Percentiles rank a stretch among this genome's conserved stretches.
phyloP scores from a whole-genome alignment of 2,888 invertebrate genomes.

The Ischnus inquisitorius region DNA sequence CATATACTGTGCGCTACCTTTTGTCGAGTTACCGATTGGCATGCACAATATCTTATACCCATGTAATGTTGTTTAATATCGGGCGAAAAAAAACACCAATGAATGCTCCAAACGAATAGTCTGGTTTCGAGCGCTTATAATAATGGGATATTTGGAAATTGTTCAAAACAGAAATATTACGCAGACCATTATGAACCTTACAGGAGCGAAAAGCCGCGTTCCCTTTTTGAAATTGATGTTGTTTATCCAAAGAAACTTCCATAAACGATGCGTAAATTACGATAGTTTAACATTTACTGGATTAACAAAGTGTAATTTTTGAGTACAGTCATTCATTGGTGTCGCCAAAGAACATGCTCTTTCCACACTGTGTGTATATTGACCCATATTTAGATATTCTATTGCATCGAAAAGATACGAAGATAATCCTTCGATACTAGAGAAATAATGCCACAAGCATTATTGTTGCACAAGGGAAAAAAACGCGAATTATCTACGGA shows the following conservation, averaged over 20 bases:
- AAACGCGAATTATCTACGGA: background rate
- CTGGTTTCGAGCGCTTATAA: background rate
- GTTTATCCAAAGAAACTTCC: background rate
- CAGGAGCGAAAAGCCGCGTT: too few species aligned
- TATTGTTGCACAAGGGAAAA: background rate
- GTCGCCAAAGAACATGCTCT: background rate
- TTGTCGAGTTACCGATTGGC: slow-evolving; percentile 17
- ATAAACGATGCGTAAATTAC: background rate
- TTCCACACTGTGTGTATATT: slow-evolving; percentile 12
- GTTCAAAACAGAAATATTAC: background rate
- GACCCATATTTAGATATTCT: background rate
- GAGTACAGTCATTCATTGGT: background rate
- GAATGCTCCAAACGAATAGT: slow-evolving; percentile 2
- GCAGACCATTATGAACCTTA: too few species aligned
- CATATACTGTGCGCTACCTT: background rate
- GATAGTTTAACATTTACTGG: background rate
- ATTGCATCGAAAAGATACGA: background rate
- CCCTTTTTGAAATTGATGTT: background rate
- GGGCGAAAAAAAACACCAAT: background rate
- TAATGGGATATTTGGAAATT: background rate
- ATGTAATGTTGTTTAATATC: slow-evolving; percentile 25
- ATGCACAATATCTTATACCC: slow-evolving; percentile 31
- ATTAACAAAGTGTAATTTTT: background rate
- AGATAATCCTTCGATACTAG: background rate
- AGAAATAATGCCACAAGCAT: background rate